Percentiles rank a stretch among this genome's conserved stretches.
phyloP scores from a whole-genome alignment of 1,140 invertebrate species.

The Drosophila ercepeae region DNA sequence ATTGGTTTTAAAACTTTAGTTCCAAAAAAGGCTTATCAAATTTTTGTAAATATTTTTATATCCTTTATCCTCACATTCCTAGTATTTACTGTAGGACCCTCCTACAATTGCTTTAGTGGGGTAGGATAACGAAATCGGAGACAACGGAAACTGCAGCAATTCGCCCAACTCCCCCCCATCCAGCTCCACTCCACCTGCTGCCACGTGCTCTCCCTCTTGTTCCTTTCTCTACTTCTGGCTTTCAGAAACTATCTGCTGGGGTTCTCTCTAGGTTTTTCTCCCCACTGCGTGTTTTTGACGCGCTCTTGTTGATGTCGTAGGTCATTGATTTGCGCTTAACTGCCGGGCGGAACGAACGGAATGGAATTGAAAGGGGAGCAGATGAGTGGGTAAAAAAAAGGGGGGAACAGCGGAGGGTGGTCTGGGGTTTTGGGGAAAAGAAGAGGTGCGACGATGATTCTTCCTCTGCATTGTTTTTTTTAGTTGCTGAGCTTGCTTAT shows the following conservation, averaged over 20 bases:
- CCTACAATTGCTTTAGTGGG: constrained; percentile 12
- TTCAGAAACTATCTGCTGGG: constrained; percentile 17
- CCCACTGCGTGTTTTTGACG: constrained; percentile 33
- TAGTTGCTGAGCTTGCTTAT: constrained; percentile 46
- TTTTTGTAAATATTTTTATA: background rate
- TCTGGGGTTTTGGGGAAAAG: background rate
- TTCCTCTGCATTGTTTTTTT: constrained; percentile 32
- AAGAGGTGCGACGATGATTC: constrained; percentile 25
- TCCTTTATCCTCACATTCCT: background rate
- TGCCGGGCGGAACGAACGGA: constrained; percentile 37
- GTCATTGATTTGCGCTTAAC: constrained; percentile 82
- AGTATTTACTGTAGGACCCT: constrained; percentile 12
- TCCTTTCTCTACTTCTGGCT: constrained; percentile 16
- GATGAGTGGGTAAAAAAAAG: background rate
- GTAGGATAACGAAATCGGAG: constrained; percentile 1
- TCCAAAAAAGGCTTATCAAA: background rate
- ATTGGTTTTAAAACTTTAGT: background rate
- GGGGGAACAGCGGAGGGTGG: too few species aligned
- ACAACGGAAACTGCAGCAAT: constrained; percentile 6
- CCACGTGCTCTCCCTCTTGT: constrained; percentile 6
- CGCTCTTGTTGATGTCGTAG: constrained; percentile 75
- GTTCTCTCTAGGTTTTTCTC: constrained; percentile 9
- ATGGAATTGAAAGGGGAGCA: constrained; percentile 23
- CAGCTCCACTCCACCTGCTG: background rate
- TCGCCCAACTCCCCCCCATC: constrained; percentile 1